phyloP scores from a whole-genome alignment of 1,140 invertebrate species.

The Neelides sp. region DNA sequence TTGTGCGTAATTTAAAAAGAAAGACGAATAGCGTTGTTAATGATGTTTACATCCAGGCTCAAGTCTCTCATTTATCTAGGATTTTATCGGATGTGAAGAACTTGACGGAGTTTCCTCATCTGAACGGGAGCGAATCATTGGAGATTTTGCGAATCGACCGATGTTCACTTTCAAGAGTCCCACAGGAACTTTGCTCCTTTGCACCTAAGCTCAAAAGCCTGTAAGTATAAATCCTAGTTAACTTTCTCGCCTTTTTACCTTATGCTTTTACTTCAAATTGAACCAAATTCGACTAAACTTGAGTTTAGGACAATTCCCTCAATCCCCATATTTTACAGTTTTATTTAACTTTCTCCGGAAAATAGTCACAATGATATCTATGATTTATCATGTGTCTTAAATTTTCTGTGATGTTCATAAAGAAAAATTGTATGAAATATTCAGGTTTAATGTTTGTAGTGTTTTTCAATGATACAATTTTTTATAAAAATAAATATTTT shows the following conservation, averaged over 20 bases:
- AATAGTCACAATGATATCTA: too few relatives aligned
- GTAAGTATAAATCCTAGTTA: conserved; percentile 47
- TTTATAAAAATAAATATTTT: too few relatives aligned
- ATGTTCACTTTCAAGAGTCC: conserved; percentile 55
- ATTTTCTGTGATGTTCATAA: background rate
- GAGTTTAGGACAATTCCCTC: too few relatives aligned
- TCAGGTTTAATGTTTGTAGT: background rate
- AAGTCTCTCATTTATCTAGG: too few relatives aligned
- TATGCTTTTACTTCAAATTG: background rate
- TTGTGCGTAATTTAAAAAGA: too few relatives aligned
- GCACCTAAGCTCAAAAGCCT: conserved; percentile 67
- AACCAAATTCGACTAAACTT: background rate
- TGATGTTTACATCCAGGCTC: too few relatives aligned
- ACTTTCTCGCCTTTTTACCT: background rate
- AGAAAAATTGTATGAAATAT: background rate
- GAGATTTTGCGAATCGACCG: conserved; percentile 70
- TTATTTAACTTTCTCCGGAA: too few relatives aligned
- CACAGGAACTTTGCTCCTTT: conserved; percentile 57
- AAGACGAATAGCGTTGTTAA: too few relatives aligned
- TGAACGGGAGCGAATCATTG: conserved; percentile 61
- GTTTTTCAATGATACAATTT: too few relatives aligned
- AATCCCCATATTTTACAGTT: too few relatives aligned
- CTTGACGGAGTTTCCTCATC: conserved; percentile 61
- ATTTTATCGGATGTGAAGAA: conserved; percentile 71
- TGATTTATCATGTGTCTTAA: too few relatives aligned